Conservation (phyloP, 2,113 vertebrate genomes). For the Lagopus muta region DNA sequence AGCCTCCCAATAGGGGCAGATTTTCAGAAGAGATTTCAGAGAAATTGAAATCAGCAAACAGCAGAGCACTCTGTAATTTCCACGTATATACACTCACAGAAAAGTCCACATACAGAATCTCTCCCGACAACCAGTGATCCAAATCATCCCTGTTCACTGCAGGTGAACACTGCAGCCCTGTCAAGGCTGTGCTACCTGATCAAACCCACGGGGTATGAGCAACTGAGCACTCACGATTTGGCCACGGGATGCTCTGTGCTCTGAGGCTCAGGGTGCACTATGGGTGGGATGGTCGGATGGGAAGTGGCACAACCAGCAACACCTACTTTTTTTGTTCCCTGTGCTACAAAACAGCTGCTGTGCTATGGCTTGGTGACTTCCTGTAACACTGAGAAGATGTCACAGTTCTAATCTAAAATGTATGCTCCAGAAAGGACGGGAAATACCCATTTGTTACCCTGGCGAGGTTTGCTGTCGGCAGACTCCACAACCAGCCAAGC, state of each 20-base stretch:
- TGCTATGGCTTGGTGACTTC: not conserved
- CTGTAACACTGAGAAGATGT: not conserved
- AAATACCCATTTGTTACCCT: not conserved
- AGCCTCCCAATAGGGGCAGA: not conserved
- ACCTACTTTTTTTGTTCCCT: not conserved
- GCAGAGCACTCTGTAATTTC: not conserved
- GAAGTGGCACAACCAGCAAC: not conserved
- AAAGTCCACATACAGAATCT: not conserved
- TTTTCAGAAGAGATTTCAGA: not conserved
- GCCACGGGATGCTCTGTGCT: accelerated
- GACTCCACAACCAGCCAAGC: not conserved
- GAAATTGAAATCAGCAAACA: not conserved
- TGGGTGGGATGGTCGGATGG: not conserved
- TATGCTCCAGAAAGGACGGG: accelerated
- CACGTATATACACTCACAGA: not conserved
- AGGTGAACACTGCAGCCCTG: not conserved
- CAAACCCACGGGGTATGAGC: not conserved
- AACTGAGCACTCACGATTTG: not conserved
- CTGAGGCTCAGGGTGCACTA: not conserved
- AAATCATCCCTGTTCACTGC: not conserved
- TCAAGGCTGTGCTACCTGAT: not conserved
- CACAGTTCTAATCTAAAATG: not conserved
- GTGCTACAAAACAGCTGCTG: not conserved
- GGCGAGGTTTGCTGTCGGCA: not conserved
- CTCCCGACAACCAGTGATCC: not conserved